Evolutionary conservation across 2,113 vertebrate species (phyloP), one percentile per base, ranked within the genome.

Genomic region (Casuarius casuarius): DNA sequence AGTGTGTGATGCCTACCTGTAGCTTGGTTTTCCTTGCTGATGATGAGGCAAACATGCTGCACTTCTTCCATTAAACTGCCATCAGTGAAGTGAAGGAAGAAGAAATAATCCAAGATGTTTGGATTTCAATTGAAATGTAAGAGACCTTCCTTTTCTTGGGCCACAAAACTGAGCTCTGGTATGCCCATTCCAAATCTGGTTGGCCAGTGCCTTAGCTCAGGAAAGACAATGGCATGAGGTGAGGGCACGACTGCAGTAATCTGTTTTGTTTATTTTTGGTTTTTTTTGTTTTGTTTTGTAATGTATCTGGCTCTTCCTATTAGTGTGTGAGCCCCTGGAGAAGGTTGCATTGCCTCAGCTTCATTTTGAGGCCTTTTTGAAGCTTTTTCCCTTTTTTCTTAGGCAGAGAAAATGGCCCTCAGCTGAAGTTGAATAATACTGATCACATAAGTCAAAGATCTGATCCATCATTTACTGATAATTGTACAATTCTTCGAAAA

Each of bases 401-500:
- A 51, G 28, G 31, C 35, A 38, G 33, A 72, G 28, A 87, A 61
- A 84, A 59, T 52, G 8, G 4, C 15, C 35, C 20, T 61, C 2
- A 2, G 18, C 40, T 77, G 18, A 77, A 58, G 14, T 4, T 62
- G 29, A 33, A 10, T 54, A 44, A 49, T 38, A 29, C 1, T 22
- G 9, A 68, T 59, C 6, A 29, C n/a, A 3, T 85, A 82, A 67
- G n/a, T 18, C 0, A 0, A 40, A 18, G 10, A 48, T 35, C 21
- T 54, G 65, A 62, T 8, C 12, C 12, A 38, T 49, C 1, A 0
- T 72, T 88, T 67, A 25, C n/a, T 72, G 42, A 2, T 0, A 1
- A 73, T 78, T 86, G 23, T 2, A 1, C 35, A 29, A 51, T 73
- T 28, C 7, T 78, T 74, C 63, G 61, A 61, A 82, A 86, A 56